Evolutionary conservation across 2,113 vertebrate species (phyloP), one percentile per base, ranked within the genome.

Genomic region (Gopherus flavomarginatus): DNA sequence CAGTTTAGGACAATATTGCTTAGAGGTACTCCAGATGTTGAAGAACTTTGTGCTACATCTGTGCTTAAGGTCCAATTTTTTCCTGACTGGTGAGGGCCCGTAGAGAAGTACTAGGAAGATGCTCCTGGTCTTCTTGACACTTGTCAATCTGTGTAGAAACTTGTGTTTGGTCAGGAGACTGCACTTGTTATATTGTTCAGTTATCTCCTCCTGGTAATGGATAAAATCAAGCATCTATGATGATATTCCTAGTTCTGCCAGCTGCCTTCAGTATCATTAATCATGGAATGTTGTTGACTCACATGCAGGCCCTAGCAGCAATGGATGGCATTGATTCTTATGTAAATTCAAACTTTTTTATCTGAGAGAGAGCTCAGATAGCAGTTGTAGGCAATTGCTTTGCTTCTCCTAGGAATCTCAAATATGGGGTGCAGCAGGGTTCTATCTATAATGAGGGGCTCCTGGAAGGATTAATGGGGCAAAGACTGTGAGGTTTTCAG

Each of bases 211-310:
- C 59, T 16, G n/a, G 78, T 3, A 3, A 7, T 65, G 38, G 7
- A 10, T 62, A 38, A 38, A 81, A 50, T 78, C 54, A 90, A 53
- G 47, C 29, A 35, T 83, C 85, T 42, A 7, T 13, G 87, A 47
- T 3, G 35, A 5, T 13, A 29, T n/a, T 6, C 4, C n/a, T 90
- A 53, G 78, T 26, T 44, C 10, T 82, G 35, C 16, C 87, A 0
- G 0, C 38, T 65, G 31, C 17, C 79, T 84, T 47, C 92, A 88
- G 0, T 31, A 82, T 13, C 22, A 6, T 17, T 26, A 14, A 42
- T 79, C 69, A 72, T n/a, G 81, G 86, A 26, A 29, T 2, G 14
- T 2, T 1, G 26, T 3, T 75, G 86, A 42, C 26, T 57, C 50
- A 2, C 38, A 11, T 59, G 81, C 77, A 84, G 38, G 3, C 1